Percentiles rank a stretch among this genome's conserved stretches.
phyloP scores from a whole-genome alignment of 2,797 vertebrate genomes.

The Balearica regulorum region DNA sequence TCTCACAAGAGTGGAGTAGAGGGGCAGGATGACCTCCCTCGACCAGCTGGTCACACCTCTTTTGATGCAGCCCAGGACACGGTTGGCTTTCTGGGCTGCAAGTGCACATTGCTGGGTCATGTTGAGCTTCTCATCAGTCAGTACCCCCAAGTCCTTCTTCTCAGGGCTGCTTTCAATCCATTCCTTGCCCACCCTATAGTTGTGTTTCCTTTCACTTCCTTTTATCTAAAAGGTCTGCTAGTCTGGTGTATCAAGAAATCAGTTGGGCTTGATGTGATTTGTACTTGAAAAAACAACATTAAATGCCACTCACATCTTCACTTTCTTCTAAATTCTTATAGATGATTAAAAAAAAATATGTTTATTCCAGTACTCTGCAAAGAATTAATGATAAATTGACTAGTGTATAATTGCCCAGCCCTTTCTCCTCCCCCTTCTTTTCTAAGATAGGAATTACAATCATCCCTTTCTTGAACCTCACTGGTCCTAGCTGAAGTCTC shows the following conservation, averaged over 20 bases:
- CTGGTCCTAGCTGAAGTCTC: not conserved
- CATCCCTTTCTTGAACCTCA: not conserved
- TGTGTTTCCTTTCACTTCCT: not conserved
- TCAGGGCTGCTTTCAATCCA: too few relatives aligned
- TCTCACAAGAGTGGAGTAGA: too few relatives aligned
- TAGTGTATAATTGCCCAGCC: not conserved
- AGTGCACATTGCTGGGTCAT: too few relatives aligned
- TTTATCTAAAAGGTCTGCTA: not conserved
- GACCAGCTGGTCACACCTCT: too few relatives aligned
- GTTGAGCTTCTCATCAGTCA: too few relatives aligned
- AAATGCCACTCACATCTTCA: accelerated
- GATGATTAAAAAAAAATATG: not conserved
- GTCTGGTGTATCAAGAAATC: not conserved
- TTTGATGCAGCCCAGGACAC: too few relatives aligned
- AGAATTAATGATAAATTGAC: not conserved
- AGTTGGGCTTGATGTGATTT: not conserved
- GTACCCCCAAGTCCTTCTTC: too few relatives aligned
- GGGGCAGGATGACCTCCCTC: too few relatives aligned
- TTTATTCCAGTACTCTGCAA: not conserved
- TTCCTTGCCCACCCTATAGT: too few relatives aligned
- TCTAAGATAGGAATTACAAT: not conserved
- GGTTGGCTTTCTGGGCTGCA: too few relatives aligned
- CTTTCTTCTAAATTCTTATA: not conserved
- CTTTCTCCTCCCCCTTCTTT: not conserved
- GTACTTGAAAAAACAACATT: not conserved